phyloP scores from a whole-genome alignment of 2,113 vertebrate species.

The Lycocorax pyrrhopterus region DNA sequence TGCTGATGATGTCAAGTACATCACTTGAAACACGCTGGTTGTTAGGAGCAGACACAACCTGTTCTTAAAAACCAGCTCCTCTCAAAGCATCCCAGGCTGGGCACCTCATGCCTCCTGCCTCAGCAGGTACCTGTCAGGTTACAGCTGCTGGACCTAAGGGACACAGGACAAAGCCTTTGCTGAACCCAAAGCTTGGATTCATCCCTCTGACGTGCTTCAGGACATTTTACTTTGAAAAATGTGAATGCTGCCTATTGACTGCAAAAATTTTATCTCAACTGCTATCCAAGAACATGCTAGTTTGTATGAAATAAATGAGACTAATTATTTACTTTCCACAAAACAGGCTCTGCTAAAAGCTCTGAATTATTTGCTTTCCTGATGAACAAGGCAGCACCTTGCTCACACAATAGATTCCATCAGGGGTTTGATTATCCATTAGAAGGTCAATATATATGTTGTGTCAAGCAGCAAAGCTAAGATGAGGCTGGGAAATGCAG shows the following conservation, averaged over 20 bases:
- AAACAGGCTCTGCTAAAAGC: background rate
- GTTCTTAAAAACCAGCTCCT: background rate
- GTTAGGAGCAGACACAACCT: background rate
- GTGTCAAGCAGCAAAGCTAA: background rate
- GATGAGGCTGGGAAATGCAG: background rate
- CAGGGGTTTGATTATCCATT: background rate
- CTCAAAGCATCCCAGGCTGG: background rate
- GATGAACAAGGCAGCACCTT: background rate
- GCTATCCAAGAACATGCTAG: background rate
- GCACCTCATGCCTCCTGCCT: background rate
- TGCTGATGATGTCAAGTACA: background rate
- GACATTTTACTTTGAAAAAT: background rate
- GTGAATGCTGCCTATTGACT: background rate
- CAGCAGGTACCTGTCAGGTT: background rate
- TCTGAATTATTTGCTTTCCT: background rate
- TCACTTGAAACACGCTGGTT: background rate
- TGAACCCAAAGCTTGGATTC: background rate
- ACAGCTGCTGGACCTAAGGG: background rate
- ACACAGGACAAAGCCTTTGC: background rate
- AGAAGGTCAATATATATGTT: background rate
- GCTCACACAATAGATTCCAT: background rate
- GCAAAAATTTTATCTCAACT: background rate
- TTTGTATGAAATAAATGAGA: background rate
- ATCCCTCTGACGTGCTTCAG: background rate
- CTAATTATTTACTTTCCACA: slow-evolving; percentile 1